Percentiles rank a stretch among this genome's conserved stretches.
These are phyloP conservation scores for Plestiodon gilberti DNA, from an alignment of 2,113 vertebrate genomes.

Conservation along the genomic window DNA sequence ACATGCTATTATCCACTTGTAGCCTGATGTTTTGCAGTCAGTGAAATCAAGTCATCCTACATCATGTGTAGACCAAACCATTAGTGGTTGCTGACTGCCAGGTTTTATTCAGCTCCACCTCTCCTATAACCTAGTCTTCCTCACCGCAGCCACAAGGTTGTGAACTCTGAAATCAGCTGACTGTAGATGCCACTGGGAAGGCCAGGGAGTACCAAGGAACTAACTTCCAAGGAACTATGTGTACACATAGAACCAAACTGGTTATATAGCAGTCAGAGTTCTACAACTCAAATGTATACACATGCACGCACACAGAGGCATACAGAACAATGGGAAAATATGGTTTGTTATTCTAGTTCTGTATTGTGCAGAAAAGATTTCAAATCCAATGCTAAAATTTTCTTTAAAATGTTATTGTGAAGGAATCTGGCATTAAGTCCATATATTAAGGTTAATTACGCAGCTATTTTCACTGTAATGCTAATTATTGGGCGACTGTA, in stretches of 20 bases:
- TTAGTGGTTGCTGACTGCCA: not conserved
- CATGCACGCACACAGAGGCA: not conserved
- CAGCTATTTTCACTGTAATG: not conserved
- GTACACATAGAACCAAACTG: not conserved
- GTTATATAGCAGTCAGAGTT: not conserved
- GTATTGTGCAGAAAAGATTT: not conserved
- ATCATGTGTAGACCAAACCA: not conserved
- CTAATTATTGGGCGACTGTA: not conserved
- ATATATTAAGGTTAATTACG: not conserved
- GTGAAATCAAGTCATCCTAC: not conserved
- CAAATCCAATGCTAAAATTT: not conserved
- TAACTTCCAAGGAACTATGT: not conserved
- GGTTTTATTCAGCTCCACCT: not conserved
- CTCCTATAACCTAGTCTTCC: not conserved
- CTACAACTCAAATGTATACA: not conserved
- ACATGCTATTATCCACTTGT: not conserved
- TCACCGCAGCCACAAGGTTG: not conserved
- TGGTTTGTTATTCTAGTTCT: not conserved
- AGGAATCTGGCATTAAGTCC: not conserved
- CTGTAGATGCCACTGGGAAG: not conserved
- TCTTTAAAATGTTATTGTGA: constrained; percentile 6
- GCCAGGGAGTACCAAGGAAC: not conserved
- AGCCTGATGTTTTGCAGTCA: not conserved
- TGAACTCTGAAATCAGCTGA: not conserved
- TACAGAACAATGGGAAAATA: not conserved